Conservation (phyloP, 2,888 invertebrate species). For the Thecophora atra region DNA sequence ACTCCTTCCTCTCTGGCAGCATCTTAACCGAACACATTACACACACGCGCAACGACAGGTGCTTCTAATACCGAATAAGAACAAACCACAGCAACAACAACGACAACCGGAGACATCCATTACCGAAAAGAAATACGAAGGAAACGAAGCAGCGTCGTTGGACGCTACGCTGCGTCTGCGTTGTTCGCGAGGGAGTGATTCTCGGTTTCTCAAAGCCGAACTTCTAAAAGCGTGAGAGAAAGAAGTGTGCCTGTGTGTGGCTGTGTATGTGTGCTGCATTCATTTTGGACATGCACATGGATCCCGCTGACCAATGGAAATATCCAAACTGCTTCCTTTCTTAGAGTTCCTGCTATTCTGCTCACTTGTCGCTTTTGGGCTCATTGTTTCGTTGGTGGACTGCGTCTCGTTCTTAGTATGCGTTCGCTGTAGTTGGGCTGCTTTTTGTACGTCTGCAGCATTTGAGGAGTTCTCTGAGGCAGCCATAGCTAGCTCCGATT, state of each 20-base stretch:
- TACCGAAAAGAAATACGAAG: not conserved
- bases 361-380: not conserved
- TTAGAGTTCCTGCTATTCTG: slow-evolving; percentile 35
- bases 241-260: not conserved
- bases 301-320: slow-evolving; percentile 59
- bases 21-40: not conserved
- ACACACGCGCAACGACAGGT: slow-evolving; percentile 32
- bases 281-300: not conserved
- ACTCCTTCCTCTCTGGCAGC: not conserved
- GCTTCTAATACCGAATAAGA: not conserved
- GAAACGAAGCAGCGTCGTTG: not conserved
- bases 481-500: too few relatives aligned
- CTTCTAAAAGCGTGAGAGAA: slow-evolving; percentile 10
- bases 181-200: slow-evolving; percentile 25
- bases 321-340: slow-evolving; percentile 60
- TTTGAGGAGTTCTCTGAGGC: not conserved
- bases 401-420: too few relatives aligned
- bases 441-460: not conserved
- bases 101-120: not conserved
- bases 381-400: not conserved
- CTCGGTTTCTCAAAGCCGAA: not conserved
- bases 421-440: not conserved
- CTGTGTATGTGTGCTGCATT: not conserved
- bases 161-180: slow-evolving; percentile 27
- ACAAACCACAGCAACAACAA: not conserved